These are phyloP conservation scores for Tortricodes alternella DNA, from an alignment of 2,888 invertebrate species.

Conservation along the genomic window DNA sequence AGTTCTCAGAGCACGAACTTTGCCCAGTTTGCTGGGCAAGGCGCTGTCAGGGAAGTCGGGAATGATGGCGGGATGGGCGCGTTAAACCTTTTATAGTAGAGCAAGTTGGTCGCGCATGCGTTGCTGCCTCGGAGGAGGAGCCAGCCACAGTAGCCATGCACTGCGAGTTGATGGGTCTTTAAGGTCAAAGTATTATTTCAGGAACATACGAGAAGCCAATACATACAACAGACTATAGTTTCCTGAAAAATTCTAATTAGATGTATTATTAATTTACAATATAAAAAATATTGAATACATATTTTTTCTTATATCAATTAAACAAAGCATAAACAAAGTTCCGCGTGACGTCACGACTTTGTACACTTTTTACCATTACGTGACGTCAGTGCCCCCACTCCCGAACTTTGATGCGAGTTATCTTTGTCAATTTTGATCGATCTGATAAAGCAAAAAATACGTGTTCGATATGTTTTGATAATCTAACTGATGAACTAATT, in stretches of 20 bases:
- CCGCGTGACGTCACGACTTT: too few relatives aligned
- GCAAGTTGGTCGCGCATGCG: slow-evolving; percentile 57
- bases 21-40: background rate
- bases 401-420: too few relatives aligned
- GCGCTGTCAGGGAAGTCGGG: slow-evolving; percentile 41
- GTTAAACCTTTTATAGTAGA: slow-evolving; percentile 60
- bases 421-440: too few relatives aligned
- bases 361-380: too few relatives aligned
- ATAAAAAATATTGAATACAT: too few relatives aligned
- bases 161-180: slow-evolving; percentile 50
- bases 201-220: slow-evolving; percentile 21
- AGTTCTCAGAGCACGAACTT: slow-evolving; percentile 9
- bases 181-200: slow-evolving; percentile 45
- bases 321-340: too few relatives aligned
- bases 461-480: too few relatives aligned
- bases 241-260: background rate
- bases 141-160: slow-evolving; percentile 50
- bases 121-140: slow-evolving; percentile 47
- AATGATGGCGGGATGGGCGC: slow-evolving; percentile 50
- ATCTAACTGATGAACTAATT: too few relatives aligned
- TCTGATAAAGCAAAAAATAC: too few relatives aligned
- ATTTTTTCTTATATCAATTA: too few relatives aligned
- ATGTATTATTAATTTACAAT: too few relatives aligned
- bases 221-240: background rate
- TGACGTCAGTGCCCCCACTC: too few relatives aligned